Evolutionary conservation across 2,888 invertebrate species (phyloP), one percentile per base, ranked within the genome.

Genomic region (Drosophila demipolita): DNA sequence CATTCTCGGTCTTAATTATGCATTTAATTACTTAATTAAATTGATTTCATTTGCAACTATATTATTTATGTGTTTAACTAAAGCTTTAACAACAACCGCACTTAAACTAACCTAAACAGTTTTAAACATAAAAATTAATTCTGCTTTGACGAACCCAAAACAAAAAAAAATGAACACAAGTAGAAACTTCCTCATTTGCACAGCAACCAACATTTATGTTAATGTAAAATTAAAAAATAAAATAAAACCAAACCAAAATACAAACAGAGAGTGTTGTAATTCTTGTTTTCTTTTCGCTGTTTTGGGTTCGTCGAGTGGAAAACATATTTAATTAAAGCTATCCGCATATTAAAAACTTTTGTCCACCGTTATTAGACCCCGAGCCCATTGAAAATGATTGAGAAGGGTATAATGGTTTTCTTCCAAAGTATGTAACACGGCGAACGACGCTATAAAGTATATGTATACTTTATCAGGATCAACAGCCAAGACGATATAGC

Each of bases 291-390:
- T 48, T 57, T 59, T 61, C 50, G 42, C 50, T 57, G 45, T 72
- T 82, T 76, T 76, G 89, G 77, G 82, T 74, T 80, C 78, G 77
- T 71, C 84, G 70, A 87, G 90, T 83, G 89, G 87, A 88, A 90
- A 88, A 77, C 87, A 89, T 88, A 88, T 88, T 88, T 88, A 88
- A 88, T 88, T 88, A 88, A 88, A 88, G 87, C 87, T 84, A 88
- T 88, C 87, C 90, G 90, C 90, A 87, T 88, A 88, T 90, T 88
- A 88, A 90, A 89, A 88, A 89, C 73, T 88, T 88, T 88, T 79
- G 50, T 55, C 26, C 26, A 38, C 29, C 33, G 29, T 20, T 58
- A n/a, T 49, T 8, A 23, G 15, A 15, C 23, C 23, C 23, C 15
- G 7, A 23, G 15, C 7, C 15, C 45, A 4, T 45, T 45, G 7